Evolutionary conservation across 1,140 invertebrate species (phyloP).

Genomic region (Leptinotarsa texana): DNA sequence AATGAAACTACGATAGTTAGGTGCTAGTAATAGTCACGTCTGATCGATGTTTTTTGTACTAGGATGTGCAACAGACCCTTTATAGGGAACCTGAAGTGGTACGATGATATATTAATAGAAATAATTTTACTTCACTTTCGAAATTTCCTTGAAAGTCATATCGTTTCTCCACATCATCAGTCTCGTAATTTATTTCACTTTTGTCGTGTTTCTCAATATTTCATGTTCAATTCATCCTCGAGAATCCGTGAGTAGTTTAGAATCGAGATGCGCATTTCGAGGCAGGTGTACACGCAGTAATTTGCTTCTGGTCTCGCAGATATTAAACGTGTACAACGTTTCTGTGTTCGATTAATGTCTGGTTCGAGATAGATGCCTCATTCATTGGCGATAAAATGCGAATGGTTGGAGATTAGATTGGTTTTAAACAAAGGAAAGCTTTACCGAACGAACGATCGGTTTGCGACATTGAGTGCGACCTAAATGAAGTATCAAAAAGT

Average conservation of each 20-base stretch:
- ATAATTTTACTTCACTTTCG: too few relatives aligned
- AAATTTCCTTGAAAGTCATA: too few relatives aligned
- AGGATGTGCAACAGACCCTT: too few relatives aligned
- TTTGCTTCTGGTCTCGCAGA: neutral
- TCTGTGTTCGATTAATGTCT: constrained; percentile 6
- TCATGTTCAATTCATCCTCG: neutral
- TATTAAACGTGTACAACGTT: constrained; percentile 8
- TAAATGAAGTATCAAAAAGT: neutral
- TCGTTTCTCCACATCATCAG: too few relatives aligned
- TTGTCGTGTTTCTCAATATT: neutral
- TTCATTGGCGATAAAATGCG: neutral
- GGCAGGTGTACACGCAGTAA: neutral
- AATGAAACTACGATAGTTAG: too few relatives aligned
- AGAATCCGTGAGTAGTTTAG: neutral
- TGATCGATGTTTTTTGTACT: too few relatives aligned
- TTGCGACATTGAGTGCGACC: neutral
- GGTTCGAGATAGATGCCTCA: neutral
- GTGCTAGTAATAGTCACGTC: too few relatives aligned
- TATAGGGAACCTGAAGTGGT: too few relatives aligned
- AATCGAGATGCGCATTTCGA: neutral
- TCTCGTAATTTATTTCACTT: neutral
- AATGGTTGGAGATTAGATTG: neutral
- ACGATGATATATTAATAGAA: too few relatives aligned
- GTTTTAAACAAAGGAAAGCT: neutral
- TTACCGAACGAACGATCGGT: neutral